A percentile compares a stretch with the other conserved stretches of the same genome.
phyloP scores from a whole-genome alignment of 1,140 invertebrate genomes.

The Holcopasites calliopsidis region DNA sequence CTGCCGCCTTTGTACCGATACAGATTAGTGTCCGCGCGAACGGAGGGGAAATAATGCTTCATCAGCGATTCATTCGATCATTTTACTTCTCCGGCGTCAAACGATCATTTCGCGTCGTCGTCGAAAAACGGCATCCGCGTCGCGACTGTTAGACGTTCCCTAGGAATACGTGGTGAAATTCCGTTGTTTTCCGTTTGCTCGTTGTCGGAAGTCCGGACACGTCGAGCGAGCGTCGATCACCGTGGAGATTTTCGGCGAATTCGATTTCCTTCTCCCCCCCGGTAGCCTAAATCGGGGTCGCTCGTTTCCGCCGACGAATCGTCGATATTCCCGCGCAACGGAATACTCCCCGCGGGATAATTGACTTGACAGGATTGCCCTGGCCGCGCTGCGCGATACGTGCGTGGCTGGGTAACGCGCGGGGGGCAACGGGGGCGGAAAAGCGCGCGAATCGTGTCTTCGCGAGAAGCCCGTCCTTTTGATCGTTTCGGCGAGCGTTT shows the following conservation, averaged over 20 bases:
- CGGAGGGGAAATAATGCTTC: no score
- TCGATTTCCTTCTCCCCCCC: conserved; percentile 59
- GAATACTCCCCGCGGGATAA: conserved; percentile 67
- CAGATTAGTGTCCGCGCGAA: no score
- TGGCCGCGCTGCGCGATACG: conserved; percentile 50
- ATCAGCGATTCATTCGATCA: no score
- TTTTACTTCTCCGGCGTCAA: no score
- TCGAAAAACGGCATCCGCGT: no score
- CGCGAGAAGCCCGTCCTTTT: no score
- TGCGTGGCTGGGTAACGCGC: neutral
- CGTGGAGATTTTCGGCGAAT: conserved; percentile 59
- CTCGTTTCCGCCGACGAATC: conserved; percentile 67
- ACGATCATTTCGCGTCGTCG: no score
- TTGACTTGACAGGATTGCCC: conserved; percentile 72
- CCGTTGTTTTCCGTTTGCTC: neutral
- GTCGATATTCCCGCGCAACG: conserved; percentile 70
- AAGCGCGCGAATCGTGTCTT: no score
- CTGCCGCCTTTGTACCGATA: neutral
- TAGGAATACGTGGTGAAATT: no score
- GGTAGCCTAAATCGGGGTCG: conserved; percentile 63
- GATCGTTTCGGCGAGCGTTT: no score
- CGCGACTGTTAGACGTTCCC: no score
- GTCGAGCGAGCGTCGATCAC: conserved; percentile 44
- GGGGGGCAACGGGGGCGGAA: no score
- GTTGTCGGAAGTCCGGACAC: conserved; percentile 42